A percentile compares a stretch with the other conserved stretches of the same genome.
Conservation (phyloP, 2,113 vertebrate species). For the Fregata magnificens region DNA sequence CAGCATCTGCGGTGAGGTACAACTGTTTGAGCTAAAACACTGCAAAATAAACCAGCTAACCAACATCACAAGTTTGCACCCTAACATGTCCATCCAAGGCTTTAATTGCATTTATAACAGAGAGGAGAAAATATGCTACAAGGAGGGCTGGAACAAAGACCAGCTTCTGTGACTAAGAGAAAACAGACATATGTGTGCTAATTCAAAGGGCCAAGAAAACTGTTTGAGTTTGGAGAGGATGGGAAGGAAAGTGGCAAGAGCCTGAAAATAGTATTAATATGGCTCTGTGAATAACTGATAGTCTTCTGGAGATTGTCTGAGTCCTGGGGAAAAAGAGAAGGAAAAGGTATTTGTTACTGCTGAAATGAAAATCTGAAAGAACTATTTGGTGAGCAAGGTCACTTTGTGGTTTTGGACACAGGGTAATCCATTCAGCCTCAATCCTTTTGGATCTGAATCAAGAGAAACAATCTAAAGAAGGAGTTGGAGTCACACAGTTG, state of each 20-base stretch:
- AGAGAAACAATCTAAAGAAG: not conserved
- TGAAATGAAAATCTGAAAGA: not conserved
- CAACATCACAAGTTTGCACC: not conserved
- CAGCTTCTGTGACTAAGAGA: not conserved
- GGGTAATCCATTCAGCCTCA: not conserved
- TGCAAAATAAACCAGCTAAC: constrained; percentile 2
- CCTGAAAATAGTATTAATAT: not conserved
- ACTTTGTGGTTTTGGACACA: not conserved
- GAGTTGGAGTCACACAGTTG: not conserved
- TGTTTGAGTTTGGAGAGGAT: not conserved
- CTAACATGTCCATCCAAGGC: not conserved
- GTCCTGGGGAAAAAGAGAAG: not conserved
- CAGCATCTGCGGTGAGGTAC: not conserved
- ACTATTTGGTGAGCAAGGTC: not conserved
- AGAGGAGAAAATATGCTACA: not conserved
- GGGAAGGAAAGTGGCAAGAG: not conserved
- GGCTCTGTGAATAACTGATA: not conserved
- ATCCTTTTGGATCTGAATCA: not conserved
- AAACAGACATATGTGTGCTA: not conserved
- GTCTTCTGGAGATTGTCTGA: not conserved
- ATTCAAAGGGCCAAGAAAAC: not conserved
- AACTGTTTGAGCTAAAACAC: not conserved
- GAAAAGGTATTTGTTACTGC: not conserved
- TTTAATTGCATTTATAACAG: constrained; percentile 8
- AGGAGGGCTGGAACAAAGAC: not conserved